These are phyloP conservation scores for Isotomurus palustris DNA, from an alignment of 2,888 invertebrate species.

Conservation along the genomic window DNA sequence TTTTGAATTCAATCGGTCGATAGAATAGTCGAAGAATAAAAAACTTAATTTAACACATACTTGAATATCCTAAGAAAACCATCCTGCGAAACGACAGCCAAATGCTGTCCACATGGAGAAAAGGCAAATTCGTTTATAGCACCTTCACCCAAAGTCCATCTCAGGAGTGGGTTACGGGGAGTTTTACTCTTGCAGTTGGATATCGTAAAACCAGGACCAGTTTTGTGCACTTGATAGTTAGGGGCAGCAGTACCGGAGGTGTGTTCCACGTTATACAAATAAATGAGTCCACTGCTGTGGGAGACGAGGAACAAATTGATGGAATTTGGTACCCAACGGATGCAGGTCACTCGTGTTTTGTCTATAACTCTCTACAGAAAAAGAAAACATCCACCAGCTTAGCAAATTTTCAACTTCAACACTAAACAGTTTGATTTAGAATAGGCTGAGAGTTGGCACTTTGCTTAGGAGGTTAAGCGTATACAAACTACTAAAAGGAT, in stretches of 20 bases:
- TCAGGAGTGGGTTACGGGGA: constrained; percentile 89
- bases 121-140: constrained; percentile 96
- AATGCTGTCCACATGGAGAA: constrained; percentile 85
- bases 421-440: background rate
- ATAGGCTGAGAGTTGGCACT: background rate
- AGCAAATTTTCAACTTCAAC: background rate
- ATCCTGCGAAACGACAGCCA: constrained; percentile 92
- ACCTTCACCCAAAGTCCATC: constrained; percentile 81
- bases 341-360: constrained; percentile 91
- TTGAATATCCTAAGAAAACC: constrained; percentile 77
- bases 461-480: background rate
- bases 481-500: background rate
- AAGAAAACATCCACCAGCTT: constrained; percentile 14
- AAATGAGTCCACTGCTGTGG: constrained; percentile 92
- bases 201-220: constrained; percentile 85
- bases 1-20: constrained; percentile 50
- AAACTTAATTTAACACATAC: constrained; percentile 18
- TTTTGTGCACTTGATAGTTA: constrained; percentile 70
- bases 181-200: constrained; percentile 95
- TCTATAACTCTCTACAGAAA: constrained; percentile 78
- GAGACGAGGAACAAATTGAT: constrained; percentile 89
- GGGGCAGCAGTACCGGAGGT: constrained; percentile 85
- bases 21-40: background rate
- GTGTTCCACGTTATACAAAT: constrained; percentile 94
- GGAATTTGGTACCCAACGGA: constrained; percentile 95